Conservation (phyloP, 2,888 invertebrate species). For the Calliscelio sp. region DNA sequence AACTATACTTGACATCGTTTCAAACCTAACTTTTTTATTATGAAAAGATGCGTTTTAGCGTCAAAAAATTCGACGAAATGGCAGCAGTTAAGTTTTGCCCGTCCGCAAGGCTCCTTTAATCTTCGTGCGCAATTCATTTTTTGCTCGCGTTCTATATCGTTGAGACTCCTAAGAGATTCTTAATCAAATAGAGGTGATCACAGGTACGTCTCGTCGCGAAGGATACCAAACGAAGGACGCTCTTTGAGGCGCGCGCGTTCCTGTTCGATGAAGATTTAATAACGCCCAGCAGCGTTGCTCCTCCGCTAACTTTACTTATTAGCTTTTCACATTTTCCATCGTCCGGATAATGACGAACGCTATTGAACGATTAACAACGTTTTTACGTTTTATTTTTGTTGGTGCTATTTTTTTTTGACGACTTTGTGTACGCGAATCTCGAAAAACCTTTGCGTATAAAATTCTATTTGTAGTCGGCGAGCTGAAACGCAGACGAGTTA, state of each 20-base stretch:
- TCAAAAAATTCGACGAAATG: conserved; percentile 35
- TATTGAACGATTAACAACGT: conserved; percentile 9
- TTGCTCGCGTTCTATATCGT: conserved; percentile 22
- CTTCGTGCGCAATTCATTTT: conserved; percentile 27
- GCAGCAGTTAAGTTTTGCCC: conserved; percentile 43
- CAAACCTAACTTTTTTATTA: no score
- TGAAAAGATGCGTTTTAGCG: conserved; percentile 25
- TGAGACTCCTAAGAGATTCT: conserved; percentile 58
- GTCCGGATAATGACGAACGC: background rate
- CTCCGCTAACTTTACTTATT: conserved; percentile 50
- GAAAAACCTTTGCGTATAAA: conserved; percentile 20
- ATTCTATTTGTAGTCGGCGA: conserved; percentile 25
- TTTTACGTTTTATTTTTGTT: background rate
- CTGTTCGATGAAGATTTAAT: conserved; percentile 67
- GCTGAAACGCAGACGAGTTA: conserved; percentile 7
- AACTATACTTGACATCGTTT: no score
- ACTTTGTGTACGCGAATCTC: no score
- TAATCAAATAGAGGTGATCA: conserved; percentile 71
- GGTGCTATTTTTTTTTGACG: background rate
- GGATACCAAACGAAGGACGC: conserved; percentile 58
- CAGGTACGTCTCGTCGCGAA: conserved; percentile 55
- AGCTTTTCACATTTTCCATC: conserved; percentile 44
- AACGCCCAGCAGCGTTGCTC: conserved; percentile 36
- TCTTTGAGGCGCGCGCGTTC: conserved; percentile 60
- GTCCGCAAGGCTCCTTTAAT: conserved; percentile 57